phyloP scores from a whole-genome alignment of 2,888 invertebrate genomes.

The Ceramica pisi region DNA sequence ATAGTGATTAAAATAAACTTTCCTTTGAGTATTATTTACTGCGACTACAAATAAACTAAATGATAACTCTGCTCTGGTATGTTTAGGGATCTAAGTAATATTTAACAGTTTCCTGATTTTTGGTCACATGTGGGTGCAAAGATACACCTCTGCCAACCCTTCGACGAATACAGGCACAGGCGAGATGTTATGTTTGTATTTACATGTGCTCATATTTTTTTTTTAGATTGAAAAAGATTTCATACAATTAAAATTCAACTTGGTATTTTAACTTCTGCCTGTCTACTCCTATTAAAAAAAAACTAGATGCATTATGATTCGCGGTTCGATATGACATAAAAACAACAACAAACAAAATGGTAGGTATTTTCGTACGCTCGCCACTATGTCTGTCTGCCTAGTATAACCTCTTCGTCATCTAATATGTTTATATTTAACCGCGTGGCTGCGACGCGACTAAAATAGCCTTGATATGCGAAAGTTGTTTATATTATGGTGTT shows the following conservation, averaged over 20 bases:
- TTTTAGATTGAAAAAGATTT: neutral
- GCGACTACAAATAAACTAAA: constrained; percentile 7
- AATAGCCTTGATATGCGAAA: constrained; percentile 83
- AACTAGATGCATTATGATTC: constrained; percentile 14
- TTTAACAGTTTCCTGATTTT: neutral
- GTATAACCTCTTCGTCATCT: constrained; percentile 35
- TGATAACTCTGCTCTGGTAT: constrained; percentile 1
- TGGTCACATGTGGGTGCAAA: neutral
- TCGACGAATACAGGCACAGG: neutral
- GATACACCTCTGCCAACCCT: neutral
- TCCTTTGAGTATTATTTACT: constrained; percentile 14
- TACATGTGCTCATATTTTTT: too few relatives aligned
- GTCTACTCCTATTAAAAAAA: neutral
- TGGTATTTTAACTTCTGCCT: constrained; percentile 9
- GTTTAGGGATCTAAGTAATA: neutral
- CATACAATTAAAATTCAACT: neutral
- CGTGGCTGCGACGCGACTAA: constrained; percentile 57
- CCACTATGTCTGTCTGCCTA: constrained; percentile 7
- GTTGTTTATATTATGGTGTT: constrained; percentile 83
- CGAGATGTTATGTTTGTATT: neutral
- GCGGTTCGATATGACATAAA: constrained; percentile 19
- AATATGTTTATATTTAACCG: constrained; percentile 58
- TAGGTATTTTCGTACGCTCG: constrained; percentile 1
- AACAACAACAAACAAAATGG: constrained; percentile 44
- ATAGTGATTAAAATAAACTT: constrained; percentile 7